Conservation (phyloP, 2,888 invertebrate species). For the Catocala nupta region DNA sequence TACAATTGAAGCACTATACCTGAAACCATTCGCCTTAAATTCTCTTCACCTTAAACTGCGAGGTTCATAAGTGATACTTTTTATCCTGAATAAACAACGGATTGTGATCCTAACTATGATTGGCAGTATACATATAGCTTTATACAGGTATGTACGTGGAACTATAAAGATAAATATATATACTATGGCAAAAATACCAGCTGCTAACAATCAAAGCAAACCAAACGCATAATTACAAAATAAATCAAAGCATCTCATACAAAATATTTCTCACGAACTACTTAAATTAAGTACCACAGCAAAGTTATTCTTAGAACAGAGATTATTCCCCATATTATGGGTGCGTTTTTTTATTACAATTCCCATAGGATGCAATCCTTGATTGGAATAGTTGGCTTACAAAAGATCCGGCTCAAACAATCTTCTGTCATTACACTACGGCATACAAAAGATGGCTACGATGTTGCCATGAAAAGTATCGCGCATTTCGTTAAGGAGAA, state of each 20-base stretch:
- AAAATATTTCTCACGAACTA: conserved; percentile 11
- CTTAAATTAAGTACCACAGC: conserved; percentile 5
- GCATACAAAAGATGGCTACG: conserved; percentile 69
- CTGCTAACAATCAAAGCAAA: background rate
- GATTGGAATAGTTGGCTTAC: conserved; percentile 75
- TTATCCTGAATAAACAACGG: too few species aligned
- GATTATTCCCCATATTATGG: conserved; percentile 13
- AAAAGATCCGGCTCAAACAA: conserved; percentile 68
- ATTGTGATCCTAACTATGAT: too few species aligned
- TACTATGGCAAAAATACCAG: too few species aligned
- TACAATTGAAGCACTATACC: too few species aligned
- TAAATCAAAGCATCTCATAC: conserved; percentile 1
- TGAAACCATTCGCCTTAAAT: too few species aligned
- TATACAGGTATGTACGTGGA: too few species aligned
- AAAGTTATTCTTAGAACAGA: conserved; percentile 32
- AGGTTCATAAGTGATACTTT: too few species aligned
- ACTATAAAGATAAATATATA: too few species aligned
- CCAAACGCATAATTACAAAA: background rate
- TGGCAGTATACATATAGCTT: too few species aligned
- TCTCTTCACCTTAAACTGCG: too few species aligned
- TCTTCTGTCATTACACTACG: conserved; percentile 76
- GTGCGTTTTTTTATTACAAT: conserved; percentile 52
- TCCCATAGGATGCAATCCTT: conserved; percentile 56
- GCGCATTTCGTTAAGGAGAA: conserved; percentile 67
- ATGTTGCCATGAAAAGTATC: conserved; percentile 59